These are phyloP conservation scores for Dexiosoma caninum DNA, from an alignment of 2,888 invertebrate genomes.

Conservation along the genomic window DNA sequence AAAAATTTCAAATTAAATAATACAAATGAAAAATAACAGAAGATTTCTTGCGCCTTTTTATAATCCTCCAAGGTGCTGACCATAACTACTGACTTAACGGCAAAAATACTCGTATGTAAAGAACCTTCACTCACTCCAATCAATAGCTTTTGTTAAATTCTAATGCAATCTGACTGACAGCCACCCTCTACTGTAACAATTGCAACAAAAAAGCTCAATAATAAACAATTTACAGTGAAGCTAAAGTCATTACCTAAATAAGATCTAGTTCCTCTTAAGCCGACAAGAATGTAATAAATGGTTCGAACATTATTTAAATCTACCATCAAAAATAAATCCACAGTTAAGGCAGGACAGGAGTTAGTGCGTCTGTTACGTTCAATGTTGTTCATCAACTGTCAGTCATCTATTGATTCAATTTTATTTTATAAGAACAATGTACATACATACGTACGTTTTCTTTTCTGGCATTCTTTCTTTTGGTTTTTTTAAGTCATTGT, in stretches of 20 bases:
- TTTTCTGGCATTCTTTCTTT: not conserved
- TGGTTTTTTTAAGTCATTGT: slow-evolving; percentile 22
- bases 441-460: slow-evolving; percentile 25
- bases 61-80: slow-evolving; percentile 55
- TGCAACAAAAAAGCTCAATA: not conserved
- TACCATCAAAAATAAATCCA: slow-evolving; percentile 17
- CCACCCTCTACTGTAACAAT: slow-evolving; percentile 23
- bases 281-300: not conserved
- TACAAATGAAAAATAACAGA: slow-evolving; percentile 52
- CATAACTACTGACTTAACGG: slow-evolving; percentile 59
- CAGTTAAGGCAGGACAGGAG: not conserved
- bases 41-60: slow-evolving; percentile 63
- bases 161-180: too few relatives aligned
- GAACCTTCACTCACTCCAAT: slow-evolving; percentile 21
- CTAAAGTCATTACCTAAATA: slow-evolving; percentile 41
- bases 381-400: slow-evolving; percentile 51
- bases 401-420: slow-evolving; percentile 48
- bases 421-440: slow-evolving; percentile 17
- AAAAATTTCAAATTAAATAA: slow-evolving; percentile 54
- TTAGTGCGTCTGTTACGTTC: not conserved
- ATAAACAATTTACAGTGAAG: slow-evolving; percentile 23
- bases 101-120: not conserved
- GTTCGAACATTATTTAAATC: slow-evolving; percentile 13
- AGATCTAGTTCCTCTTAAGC: slow-evolving; percentile 32
- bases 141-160: slow-evolving; percentile 23